phyloP scores from a whole-genome alignment of 2,113 vertebrate species.

The Hemiprocne comata region DNA sequence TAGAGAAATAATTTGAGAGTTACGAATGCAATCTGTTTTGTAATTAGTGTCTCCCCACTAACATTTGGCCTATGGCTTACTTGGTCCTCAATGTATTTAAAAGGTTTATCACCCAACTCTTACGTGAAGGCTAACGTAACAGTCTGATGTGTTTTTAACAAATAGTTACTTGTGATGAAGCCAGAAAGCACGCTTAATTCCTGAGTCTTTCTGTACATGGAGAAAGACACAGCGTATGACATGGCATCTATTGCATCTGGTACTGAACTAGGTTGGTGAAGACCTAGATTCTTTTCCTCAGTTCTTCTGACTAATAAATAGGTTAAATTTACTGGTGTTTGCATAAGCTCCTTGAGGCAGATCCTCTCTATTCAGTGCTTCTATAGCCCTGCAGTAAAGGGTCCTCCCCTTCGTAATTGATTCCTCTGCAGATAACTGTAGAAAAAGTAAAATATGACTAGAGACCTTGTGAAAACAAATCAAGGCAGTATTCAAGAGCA shows the following conservation, averaged over 20 bases:
- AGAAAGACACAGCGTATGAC: neutral
- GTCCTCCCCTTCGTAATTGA: neutral
- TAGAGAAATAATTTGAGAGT: neutral
- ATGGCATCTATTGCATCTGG: neutral
- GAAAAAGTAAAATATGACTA: neutral
- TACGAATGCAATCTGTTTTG: neutral
- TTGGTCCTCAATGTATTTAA: neutral
- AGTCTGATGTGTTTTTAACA: neutral
- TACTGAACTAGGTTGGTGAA: neutral
- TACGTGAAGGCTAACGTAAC: neutral
- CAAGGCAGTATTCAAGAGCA: neutral
- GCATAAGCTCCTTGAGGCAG: neutral
- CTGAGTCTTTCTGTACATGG: neutral
- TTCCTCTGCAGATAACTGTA: neutral
- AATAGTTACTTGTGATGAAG: neutral
- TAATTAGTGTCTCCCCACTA: neutral
- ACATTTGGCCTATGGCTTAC: neutral
- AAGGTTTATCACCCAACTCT: neutral
- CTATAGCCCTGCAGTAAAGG: neutral
- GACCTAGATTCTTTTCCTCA: neutral
- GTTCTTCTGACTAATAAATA: neutral
- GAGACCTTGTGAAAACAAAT: neutral
- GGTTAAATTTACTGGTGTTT: neutral
- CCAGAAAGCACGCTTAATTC: neutral
- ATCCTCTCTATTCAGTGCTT: neutral